A percentile compares a stretch with the other conserved stretches of the same genome.
Evolutionary conservation across 2,797 vertebrate species (phyloP).

Genomic region (Catharus ustulatus): DNA sequence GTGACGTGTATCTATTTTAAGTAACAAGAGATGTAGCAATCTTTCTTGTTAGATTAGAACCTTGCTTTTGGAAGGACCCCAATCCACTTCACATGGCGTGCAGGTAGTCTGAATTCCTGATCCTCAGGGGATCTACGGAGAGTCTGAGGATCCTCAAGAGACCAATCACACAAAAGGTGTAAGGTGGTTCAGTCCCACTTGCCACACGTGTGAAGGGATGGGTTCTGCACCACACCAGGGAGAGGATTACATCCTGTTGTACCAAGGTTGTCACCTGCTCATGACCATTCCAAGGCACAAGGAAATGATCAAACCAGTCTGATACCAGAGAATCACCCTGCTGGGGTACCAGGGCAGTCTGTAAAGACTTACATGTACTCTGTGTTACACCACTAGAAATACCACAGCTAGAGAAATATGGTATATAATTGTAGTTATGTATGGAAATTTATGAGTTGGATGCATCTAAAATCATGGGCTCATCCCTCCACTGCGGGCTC

Average conservation of each 20-base stretch:
- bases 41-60: background rate
- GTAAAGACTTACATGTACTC: background rate
- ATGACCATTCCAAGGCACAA: fast-evolving
- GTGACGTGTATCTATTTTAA: background rate
- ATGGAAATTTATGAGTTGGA: background rate
- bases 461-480: background rate
- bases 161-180: background rate
- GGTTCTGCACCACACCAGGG: too few relatives aligned
- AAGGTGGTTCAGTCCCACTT: background rate
- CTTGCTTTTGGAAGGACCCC: background rate
- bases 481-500: background rate
- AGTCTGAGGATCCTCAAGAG: background rate
- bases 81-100: background rate
- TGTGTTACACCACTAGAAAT: background rate
- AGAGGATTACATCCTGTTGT: background rate
- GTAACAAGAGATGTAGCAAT: background rate
- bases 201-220: too few relatives aligned
- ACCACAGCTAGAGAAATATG: background rate
- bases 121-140: background rate
- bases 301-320: background rate
- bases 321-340: background rate
- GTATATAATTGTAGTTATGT: background rate
- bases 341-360: background rate
- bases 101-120: background rate
- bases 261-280: background rate